Percentiles rank a stretch among this genome's conserved stretches.
These are phyloP conservation scores for Enteromius mattozi DNA, from an alignment of 2,797 vertebrate species.

Conservation along the genomic window DNA sequence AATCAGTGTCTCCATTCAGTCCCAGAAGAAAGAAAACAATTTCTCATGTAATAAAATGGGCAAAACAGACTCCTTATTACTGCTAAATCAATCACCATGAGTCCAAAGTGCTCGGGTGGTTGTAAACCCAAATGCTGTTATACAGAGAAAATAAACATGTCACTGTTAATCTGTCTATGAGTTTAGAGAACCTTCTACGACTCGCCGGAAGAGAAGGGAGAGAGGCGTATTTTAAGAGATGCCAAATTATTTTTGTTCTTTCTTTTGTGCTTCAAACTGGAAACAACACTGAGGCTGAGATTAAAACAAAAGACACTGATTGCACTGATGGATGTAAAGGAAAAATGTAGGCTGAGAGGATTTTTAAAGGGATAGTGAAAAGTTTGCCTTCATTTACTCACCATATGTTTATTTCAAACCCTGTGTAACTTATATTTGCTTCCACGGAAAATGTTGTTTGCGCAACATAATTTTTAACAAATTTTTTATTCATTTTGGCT, in stretches of 20 bases:
- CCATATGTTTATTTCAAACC: neutral
- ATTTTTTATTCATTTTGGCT: neutral
- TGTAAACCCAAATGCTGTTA: conserved; percentile 69
- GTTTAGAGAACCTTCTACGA: conserved; percentile 70
- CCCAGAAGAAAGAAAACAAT: conserved; percentile 16
- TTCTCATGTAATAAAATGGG: conserved; percentile 40
- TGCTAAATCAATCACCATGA: conserved; percentile 69
- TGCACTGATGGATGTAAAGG: neutral
- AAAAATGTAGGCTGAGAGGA: neutral
- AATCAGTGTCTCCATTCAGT: conserved; percentile 18
- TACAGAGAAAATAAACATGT: conserved; percentile 81
- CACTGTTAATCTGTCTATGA: conserved; percentile 73
- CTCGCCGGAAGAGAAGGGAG: conserved; percentile 51
- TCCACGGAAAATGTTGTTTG: neutral
- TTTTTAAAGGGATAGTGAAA: neutral
- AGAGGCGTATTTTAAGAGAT: conserved; percentile 63
- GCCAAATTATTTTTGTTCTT: conserved; percentile 13
- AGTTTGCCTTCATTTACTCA: neutral
- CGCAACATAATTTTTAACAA: neutral
- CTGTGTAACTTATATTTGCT: too few species aligned
- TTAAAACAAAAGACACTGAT: neutral
- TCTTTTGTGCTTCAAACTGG: conserved; percentile 13
- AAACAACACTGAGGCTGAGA: conserved; percentile 1
- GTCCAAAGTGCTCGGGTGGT: conserved; percentile 61
- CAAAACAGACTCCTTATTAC: conserved; percentile 65